Conservation (phyloP, 2,797 vertebrate genomes). For the Mormyrus proboscirostris region DNA sequence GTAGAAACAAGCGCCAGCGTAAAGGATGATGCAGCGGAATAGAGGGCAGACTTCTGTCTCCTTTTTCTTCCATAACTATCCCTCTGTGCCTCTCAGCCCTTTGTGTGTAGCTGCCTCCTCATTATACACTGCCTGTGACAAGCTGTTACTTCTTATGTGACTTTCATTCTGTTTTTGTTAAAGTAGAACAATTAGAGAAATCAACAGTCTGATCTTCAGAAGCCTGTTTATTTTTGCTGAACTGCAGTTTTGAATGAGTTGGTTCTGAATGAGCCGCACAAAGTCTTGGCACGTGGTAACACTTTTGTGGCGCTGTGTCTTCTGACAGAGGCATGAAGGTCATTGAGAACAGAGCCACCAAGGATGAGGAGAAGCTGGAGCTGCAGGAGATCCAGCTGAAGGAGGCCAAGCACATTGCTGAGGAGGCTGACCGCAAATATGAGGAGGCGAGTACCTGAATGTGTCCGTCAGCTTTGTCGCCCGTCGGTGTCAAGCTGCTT, state of each 20-base stretch:
- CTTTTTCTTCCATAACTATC: conserved; percentile 11
- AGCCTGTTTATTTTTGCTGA: not conserved
- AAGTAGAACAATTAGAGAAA: not conserved
- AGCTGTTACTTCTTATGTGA: not conserved
- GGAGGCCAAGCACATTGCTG: conserved; percentile 97
- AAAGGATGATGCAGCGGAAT: not conserved
- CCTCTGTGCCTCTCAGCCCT: not conserved
- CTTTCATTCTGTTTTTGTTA: not conserved
- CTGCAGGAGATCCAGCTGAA: conserved; percentile 97
- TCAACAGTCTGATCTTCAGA: not conserved
- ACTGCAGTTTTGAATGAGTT: not conserved
- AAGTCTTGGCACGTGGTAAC: not conserved
- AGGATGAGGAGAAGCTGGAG: conserved; percentile 99
- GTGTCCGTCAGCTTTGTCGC: not conserved
- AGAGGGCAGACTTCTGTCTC: not conserved
- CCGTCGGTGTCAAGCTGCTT: not conserved
- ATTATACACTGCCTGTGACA: not conserved
- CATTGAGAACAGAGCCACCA: conserved; percentile 96
- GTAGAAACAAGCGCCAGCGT: not conserved
- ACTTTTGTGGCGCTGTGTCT: not conserved
- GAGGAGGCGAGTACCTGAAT: conserved; percentile 76
- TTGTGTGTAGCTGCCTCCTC: not conserved
- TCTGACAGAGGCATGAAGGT: conserved; percentile 92
- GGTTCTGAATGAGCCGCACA: not conserved
- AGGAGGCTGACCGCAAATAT: conserved; percentile 97